Base-by-base conservation (phyloP, 2,888 invertebrate species). In the Lasioglossum malachurum region DNA sequence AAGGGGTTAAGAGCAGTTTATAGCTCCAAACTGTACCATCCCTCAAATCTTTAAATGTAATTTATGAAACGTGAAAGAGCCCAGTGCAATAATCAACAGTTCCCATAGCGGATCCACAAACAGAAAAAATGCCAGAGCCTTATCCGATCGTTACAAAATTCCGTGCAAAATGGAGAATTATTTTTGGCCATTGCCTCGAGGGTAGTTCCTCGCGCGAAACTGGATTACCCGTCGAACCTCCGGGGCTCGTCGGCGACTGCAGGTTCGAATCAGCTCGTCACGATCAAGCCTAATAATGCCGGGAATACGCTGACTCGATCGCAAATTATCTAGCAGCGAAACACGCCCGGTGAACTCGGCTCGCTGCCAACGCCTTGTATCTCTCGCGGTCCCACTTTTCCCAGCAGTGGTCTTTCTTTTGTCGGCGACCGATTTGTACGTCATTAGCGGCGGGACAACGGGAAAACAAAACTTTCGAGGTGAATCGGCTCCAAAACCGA, bases 251-350 rank as follows among this genome's bases (percentile, higher is more conserved):
- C 38, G 35, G 23, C 23, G 23, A 38, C 19, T 23, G 23, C 23
- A 23, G 41, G 38, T 41, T 69, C 69, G 69, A 69, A 69, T 69
- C 69, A 69, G 69, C 69, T 41, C 69, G 69, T 35, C 69, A 69
- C 69, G 69, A 69, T 69, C 35, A n/a, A 69, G 69, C 71, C 82
- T 82, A 87, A 87, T 87, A 87, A 87, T 79, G 77, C 84, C 53
- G 67, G n/a, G 77, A 87, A 87, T 87, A 35, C 87, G 87, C 87
- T 84, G 87, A 87, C 87, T 87, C 87, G 81, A 77, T 87, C 87
- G 84, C 81, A 79, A 87, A 87, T 87, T 82, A 87, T 75, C 74
- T 80, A 74, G 87, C 79, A n/a, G 44, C 80, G 76, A 77, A 87
- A 81, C 84, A 78, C 75, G 44, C 44, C 23, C 49, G 73, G 74